A percentile compares a stretch with the other conserved stretches of the same genome.
phyloP scores from a whole-genome alignment of 1,140 invertebrate species.

The Sogatella furcifera region DNA sequence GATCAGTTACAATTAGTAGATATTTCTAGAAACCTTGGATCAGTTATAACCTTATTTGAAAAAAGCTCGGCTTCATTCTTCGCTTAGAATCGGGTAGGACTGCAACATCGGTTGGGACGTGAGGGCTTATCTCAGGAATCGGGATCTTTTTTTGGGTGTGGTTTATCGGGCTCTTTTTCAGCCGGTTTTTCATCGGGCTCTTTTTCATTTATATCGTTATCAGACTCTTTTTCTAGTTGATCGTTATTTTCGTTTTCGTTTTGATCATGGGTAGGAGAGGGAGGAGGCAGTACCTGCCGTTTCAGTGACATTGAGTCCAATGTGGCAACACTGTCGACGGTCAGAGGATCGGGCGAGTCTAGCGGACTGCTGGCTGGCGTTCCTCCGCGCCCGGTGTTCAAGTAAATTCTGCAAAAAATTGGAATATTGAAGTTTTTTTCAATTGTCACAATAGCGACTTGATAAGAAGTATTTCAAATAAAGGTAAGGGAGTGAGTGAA shows the following conservation, averaged over 20 bases:
- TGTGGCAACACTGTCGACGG: constrained; percentile 47
- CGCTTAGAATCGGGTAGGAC: constrained; percentile 22
- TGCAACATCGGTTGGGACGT: constrained; percentile 23
- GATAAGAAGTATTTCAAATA: too few species aligned
- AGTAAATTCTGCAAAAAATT: constrained; percentile 49
- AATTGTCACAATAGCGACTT: too few species aligned
- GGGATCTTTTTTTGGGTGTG: constrained; percentile 2
- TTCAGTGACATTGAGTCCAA: constrained; percentile 39
- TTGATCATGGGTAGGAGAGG: constrained; percentile 16
- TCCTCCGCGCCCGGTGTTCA: constrained; percentile 47
- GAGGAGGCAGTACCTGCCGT: constrained; percentile 24
- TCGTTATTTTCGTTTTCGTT: not conserved
- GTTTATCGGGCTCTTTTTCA: not conserved
- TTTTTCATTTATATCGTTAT: too few species aligned
- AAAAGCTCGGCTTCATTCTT: not conserved
- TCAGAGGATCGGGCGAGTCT: constrained; percentile 36
- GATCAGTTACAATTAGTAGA: too few species aligned
- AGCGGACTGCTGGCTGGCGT: constrained; percentile 52
- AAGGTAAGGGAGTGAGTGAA: too few species aligned
- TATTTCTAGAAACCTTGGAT: too few species aligned
- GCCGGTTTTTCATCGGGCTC: constrained; percentile 5
- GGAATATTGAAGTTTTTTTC: constrained; percentile 4
- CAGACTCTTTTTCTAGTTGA: too few species aligned
- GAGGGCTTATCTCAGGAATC: constrained; percentile 18
- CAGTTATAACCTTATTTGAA: not conserved